Percentiles rank a stretch among this genome's conserved stretches.
These are phyloP conservation scores for silkworm (Bombyx mori) DNA, from an alignment of 1,140 invertebrate genomes.

Conservation along the genomic window ASM3026992v2 NC_085123.1:4835501-4836000, in stretches of 20 bases:
- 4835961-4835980: too few species aligned
- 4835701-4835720: too few species aligned
- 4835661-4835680: constrained; percentile 7
- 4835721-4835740: too few species aligned
- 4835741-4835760: constrained; percentile 9
- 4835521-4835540: constrained; percentile 5
- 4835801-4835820: neutral
- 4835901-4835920: too few species aligned
- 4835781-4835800: constrained; percentile 11
- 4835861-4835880: too few species aligned
- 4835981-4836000: too few species aligned
- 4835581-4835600: constrained; percentile 8
- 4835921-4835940: too few species aligned
- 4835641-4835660: constrained; percentile 10
- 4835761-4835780: constrained; percentile 11
- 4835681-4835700: too few species aligned
- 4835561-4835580: constrained; percentile 9
- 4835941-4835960: too few species aligned
- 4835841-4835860: too few species aligned
- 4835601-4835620: constrained; percentile 8
- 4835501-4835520: constrained; percentile 4
- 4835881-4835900: too few species aligned
- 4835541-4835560: constrained; percentile 8
- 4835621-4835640: constrained; percentile 4
- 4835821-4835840: too few species aligned